A percentile compares a stretch with the other conserved stretches of the same genome.
Conservation (phyloP, 2,888 invertebrate species). For the Osmoderma eremita region DNA sequence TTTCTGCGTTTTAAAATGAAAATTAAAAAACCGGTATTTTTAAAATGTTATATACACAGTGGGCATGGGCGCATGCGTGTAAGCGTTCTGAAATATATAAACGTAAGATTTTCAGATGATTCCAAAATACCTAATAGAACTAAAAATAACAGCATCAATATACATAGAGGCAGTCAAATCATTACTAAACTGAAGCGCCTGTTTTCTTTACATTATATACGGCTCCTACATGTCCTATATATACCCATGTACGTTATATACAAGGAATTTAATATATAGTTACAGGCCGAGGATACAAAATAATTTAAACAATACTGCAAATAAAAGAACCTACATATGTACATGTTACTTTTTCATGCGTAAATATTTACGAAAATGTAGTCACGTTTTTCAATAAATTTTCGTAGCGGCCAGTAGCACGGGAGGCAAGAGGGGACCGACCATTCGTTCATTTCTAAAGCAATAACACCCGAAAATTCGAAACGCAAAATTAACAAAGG, state of each 20-base stretch:
- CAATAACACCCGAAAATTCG: no score
- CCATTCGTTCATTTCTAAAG: no score
- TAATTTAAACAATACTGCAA: not conserved
- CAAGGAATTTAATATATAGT: no score
- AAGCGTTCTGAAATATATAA: constrained; percentile 17
- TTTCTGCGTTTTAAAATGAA: not conserved
- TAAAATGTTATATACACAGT: no score
- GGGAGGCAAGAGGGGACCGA: not conserved
- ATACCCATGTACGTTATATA: no score
- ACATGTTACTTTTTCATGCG: no score
- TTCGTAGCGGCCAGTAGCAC: not conserved
- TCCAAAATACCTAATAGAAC: constrained; percentile 46
- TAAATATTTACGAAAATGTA: constrained; percentile 17
- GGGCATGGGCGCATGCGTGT: not conserved
- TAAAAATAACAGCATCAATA: constrained; percentile 44
- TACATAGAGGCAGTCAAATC: constrained; percentile 37
- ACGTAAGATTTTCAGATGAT: constrained; percentile 25
- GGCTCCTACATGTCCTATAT: no score
- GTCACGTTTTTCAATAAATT: constrained; percentile 31
- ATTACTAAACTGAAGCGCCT: constrained; percentile 18
- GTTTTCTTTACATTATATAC: constrained; percentile 7
- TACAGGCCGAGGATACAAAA: no score
- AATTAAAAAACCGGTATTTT: not conserved
- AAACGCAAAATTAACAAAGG: constrained; percentile 5
- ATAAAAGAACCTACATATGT: no score